Conservation (phyloP, 1,140 invertebrate genomes). For the Orchestia grillus region DNA sequence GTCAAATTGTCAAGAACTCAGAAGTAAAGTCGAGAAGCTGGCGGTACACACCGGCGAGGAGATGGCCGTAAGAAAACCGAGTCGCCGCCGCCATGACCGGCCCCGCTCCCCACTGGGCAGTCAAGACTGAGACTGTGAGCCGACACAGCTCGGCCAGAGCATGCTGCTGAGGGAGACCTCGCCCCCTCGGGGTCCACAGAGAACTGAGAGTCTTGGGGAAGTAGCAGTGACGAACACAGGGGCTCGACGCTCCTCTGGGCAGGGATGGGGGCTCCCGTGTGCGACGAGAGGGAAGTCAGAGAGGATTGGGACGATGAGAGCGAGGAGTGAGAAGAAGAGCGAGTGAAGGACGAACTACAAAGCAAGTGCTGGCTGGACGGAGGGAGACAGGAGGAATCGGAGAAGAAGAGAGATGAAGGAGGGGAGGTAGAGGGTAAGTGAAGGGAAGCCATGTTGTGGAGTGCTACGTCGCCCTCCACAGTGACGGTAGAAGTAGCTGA, state of each 20-base stretch:
- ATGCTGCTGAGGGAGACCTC: neutral
- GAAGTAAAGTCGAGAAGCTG: neutral
- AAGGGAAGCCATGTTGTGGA: constrained; percentile 46
- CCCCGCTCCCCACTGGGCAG: neutral
- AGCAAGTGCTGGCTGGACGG: neutral
- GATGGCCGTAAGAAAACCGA: constrained; percentile 67
- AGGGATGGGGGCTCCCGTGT: neutral
- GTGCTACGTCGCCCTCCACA: neutral
- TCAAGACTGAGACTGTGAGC: constrained; percentile 15
- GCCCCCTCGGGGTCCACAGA: neutral
- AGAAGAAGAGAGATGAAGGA: constrained; percentile 43
- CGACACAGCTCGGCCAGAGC: neutral
- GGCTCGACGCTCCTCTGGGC: neutral
- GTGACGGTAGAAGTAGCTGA: constrained; percentile 48
- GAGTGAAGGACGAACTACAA: neutral
- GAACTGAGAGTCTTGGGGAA: neutral
- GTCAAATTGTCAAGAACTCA: neutral
- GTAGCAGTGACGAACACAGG: neutral
- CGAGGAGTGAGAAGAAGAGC: constrained; percentile 29
- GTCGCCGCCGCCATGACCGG: neutral
- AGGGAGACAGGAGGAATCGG: neutral
- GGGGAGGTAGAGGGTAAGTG: constrained; percentile 38
- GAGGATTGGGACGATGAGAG: neutral
- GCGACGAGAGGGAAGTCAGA: neutral
- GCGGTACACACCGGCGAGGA: constrained; percentile 61